These are phyloP conservation scores for Athetis lepigone DNA, from an alignment of 2,888 invertebrate genomes.

Conservation along the genomic window DNA sequence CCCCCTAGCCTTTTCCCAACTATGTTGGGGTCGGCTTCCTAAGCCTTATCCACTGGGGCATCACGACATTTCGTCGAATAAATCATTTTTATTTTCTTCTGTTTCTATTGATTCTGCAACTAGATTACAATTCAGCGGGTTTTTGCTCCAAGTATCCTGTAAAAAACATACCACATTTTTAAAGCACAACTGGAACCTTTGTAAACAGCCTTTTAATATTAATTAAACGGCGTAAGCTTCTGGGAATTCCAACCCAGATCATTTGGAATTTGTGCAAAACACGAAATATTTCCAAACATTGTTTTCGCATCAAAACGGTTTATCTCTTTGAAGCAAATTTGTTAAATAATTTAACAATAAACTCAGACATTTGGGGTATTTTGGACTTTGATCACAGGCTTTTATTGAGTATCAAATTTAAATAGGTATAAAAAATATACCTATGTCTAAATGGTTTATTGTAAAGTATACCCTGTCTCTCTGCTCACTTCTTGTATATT, in stretches of 20 bases:
- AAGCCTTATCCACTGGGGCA: no score
- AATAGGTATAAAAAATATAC: no score
- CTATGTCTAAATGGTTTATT: no score
- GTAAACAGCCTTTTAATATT: constrained; percentile 25
- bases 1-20: no score
- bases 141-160: background rate
- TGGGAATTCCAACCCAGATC: constrained; percentile 13
- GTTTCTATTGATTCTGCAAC: background rate
- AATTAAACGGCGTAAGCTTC: constrained; percentile 26
- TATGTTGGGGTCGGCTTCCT: no score
- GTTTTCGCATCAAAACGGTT: constrained; percentile 34
- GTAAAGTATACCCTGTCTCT: no score
- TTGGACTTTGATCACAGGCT: background rate
- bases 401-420: no score
- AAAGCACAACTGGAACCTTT: background rate
- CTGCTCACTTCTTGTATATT: no score
- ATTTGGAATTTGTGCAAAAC: constrained; percentile 26
- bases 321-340: constrained; percentile 19
- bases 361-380: constrained; percentile 15
- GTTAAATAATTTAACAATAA: constrained; percentile 22
- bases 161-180: background rate
- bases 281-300: constrained; percentile 46
- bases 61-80: no score
- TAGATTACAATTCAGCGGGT: background rate
- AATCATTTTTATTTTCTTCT: no score